A percentile compares a stretch with the other conserved stretches of the same genome.
phyloP scores from a whole-genome alignment of 2,113 vertebrate species.

The Capreolus pygargus region DNA sequence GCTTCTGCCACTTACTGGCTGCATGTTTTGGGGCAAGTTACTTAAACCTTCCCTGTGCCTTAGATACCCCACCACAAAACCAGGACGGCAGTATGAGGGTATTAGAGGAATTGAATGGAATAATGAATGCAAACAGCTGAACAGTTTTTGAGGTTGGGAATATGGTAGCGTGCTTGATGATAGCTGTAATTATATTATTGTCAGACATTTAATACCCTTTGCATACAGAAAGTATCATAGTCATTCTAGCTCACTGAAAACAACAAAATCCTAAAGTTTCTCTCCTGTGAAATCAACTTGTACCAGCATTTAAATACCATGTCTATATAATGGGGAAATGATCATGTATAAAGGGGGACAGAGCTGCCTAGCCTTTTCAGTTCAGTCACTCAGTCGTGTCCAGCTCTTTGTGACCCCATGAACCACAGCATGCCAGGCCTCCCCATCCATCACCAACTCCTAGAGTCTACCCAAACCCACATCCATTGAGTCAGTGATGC shows the following conservation, averaged over 20 bases:
- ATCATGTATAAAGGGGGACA: not conserved
- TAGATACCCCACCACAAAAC: not conserved
- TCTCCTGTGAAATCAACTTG: not conserved
- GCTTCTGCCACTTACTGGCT: not conserved
- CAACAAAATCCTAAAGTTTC: not conserved
- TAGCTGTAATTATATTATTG: not conserved
- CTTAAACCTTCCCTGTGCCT: not conserved
- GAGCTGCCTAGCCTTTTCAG: not conserved
- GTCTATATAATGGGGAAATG: not conserved
- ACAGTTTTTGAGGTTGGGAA: not conserved
- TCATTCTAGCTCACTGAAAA: not conserved
- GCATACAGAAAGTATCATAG: not conserved
- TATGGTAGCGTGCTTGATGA: not conserved
- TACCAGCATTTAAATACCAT: not conserved
- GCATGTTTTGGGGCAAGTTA: not conserved
- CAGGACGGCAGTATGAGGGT: not conserved
- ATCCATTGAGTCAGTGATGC: not conserved
- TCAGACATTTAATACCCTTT: not conserved
- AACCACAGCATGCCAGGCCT: not conserved
- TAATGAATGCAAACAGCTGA: not conserved
- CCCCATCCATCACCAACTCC: not conserved
- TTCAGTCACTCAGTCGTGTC: accelerated
- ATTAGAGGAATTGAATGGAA: conserved; percentile 2
- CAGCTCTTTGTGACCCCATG: not conserved
- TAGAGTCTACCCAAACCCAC: not conserved